A percentile compares a stretch with the other conserved stretches of the same genome.
Evolutionary conservation across 2,113 vertebrate genomes (phyloP).

Genomic region (Ibidorhyncha struthersii): DNA sequence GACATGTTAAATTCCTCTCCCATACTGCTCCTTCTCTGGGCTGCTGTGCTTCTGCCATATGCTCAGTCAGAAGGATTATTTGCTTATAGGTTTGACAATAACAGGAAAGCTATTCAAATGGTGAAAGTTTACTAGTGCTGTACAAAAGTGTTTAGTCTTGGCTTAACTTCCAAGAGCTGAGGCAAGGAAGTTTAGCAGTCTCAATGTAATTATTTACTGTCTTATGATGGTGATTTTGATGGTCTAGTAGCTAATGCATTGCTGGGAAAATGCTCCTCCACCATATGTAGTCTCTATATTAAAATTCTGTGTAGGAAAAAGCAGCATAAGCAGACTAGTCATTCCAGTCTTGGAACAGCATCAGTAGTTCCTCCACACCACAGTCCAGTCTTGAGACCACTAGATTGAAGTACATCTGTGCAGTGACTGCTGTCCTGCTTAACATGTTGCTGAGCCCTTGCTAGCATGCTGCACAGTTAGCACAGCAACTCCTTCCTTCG

Average conservation of each 20-base stretch:
- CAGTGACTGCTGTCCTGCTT: not conserved
- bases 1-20: not conserved
- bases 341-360: not conserved
- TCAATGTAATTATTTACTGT: slow-evolving; percentile 58
- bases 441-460: not conserved
- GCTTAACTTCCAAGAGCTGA: slow-evolving; percentile 25
- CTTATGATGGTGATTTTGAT: not conserved
- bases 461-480: not conserved
- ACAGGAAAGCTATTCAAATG: slow-evolving; percentile 44
- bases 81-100: slow-evolving; percentile 49
- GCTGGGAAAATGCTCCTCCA: not conserved
- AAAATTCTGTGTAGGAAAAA: not conserved
- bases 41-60: not conserved
- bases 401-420: accelerated
- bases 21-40: not conserved
- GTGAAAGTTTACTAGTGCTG: slow-evolving; percentile 32
- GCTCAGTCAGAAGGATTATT: slow-evolving; percentile 8
- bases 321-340: not conserved
- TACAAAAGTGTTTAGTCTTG: slow-evolving; percentile 56
- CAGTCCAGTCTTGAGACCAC: not conserved
- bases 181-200: slow-evolving; percentile 60
- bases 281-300: not conserved
- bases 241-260: not conserved
- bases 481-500: not conserved
- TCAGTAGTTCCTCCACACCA: not conserved